Conservation (phyloP, 2,888 invertebrate genomes). For the Patella caerulea region DNA sequence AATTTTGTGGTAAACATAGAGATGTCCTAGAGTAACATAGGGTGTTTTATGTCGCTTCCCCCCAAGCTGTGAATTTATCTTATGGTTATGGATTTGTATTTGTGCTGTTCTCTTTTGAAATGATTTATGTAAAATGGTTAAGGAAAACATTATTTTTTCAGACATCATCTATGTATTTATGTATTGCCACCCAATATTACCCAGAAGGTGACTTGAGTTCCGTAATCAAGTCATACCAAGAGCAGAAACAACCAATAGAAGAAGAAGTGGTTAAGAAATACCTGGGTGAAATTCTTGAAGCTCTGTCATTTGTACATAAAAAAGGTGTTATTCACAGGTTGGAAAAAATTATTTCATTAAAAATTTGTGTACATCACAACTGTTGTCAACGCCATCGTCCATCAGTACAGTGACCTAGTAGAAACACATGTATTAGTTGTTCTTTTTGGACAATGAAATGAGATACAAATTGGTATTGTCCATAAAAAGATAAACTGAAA, state of each 20-base stretch:
- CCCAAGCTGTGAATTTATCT: not conserved
- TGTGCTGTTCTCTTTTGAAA: not conserved
- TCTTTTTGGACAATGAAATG: no score
- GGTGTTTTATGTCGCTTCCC: not conserved
- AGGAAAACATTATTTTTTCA: conserved; percentile 32
- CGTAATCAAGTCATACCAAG: conserved; percentile 51
- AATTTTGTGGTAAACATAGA: no score
- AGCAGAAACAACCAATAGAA: conserved; percentile 51
- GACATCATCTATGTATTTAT: conserved; percentile 67
- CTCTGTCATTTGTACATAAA: conserved; percentile 65
- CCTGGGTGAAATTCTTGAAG: conserved; percentile 67
- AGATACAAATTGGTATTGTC: no score
- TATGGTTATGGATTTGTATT: not conserved
- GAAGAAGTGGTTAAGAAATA: conserved; percentile 65
- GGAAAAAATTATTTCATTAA: no score
- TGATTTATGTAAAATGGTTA: not conserved
- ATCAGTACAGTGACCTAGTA: no score
- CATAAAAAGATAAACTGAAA: no score
- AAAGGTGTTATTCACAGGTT: conserved; percentile 68
- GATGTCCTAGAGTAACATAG: no score
- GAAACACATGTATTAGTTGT: no score
- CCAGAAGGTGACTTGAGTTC: conserved; percentile 59
- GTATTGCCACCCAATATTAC: conserved; percentile 67
- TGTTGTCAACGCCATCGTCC: no score
- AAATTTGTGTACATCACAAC: no score